Conservation (phyloP, 1,140 invertebrate species). For the Galendromus occidentalis region DNA sequence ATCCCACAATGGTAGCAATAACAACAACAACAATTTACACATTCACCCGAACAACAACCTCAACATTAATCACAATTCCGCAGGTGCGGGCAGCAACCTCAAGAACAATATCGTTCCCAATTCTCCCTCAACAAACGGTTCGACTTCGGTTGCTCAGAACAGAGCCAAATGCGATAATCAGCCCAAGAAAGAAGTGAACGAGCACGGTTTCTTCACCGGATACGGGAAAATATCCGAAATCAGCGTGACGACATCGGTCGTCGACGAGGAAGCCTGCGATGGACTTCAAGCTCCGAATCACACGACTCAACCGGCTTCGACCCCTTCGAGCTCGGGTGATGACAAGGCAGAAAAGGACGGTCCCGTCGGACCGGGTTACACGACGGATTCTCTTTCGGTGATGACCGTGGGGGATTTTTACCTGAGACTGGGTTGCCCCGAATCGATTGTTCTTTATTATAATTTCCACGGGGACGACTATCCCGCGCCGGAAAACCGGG, state of each 20-base stretch:
- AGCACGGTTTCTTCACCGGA: not conserved
- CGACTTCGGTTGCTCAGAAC: not conserved
- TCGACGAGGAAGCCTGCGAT: not conserved
- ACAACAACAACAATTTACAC: too few relatives aligned
- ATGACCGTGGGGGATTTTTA: not conserved
- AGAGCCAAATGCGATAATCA: not conserved
- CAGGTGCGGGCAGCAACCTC: not conserved
- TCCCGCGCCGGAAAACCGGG: not conserved
- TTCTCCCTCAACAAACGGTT: not conserved
- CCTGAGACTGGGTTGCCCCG: slow-evolving; percentile 2
- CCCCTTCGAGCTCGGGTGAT: not conserved
- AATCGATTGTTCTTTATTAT: not conserved
- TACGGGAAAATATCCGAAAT: not conserved
- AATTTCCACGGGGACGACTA: not conserved
- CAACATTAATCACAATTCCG: not conserved
- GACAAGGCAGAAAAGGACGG: not conserved
- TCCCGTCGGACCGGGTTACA: not conserved
- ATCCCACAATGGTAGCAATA: not conserved
- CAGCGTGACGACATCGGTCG: not conserved
- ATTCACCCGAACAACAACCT: not conserved
- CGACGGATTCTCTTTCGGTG: not conserved
- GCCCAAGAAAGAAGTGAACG: not conserved
- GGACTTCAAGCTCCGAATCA: not conserved
- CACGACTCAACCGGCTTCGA: not conserved
- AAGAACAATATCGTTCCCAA: not conserved